Conservation (phyloP, 2,797 vertebrate species). For the Harpia harpyja region DNA sequence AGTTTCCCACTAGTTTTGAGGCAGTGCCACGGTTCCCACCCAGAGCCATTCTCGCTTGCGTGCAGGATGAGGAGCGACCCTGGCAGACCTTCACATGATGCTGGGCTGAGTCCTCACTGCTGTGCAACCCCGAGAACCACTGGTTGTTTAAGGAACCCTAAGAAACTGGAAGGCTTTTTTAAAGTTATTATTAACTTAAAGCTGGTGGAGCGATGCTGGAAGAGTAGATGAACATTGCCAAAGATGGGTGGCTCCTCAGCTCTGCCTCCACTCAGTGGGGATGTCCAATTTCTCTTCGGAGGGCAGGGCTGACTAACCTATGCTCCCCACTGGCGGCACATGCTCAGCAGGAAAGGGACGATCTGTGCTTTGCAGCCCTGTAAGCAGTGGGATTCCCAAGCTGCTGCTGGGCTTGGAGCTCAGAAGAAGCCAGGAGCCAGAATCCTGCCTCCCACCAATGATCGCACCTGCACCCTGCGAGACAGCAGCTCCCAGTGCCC, state of each 20-base stretch:
- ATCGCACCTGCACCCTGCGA: neutral
- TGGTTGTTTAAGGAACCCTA: neutral
- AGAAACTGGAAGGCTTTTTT: neutral
- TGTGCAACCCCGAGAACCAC: neutral
- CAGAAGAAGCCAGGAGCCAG: neutral
- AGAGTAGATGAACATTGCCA: neutral
- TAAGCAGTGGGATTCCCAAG: neutral
- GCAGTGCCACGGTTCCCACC: neutral
- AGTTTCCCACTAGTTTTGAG: neutral
- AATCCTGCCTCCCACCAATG: neutral
- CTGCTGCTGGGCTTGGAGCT: neutral
- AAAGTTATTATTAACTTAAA: neutral
- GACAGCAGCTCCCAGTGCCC: neutral
- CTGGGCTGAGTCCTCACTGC: neutral
- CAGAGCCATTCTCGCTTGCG: fast-evolving
- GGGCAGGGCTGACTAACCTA: neutral
- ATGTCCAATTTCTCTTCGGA: neutral
- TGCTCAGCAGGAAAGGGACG: neutral
- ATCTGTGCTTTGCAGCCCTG: neutral
- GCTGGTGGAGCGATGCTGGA: fast-evolving
- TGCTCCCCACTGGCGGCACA: neutral
- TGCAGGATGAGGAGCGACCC: neutral
- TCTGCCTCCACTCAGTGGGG: neutral
- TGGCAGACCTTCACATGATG: fast-evolving
- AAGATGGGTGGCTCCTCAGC: neutral